phyloP scores from a whole-genome alignment of 2,113 vertebrate genomes.

The Toxotes chatareus region DNA sequence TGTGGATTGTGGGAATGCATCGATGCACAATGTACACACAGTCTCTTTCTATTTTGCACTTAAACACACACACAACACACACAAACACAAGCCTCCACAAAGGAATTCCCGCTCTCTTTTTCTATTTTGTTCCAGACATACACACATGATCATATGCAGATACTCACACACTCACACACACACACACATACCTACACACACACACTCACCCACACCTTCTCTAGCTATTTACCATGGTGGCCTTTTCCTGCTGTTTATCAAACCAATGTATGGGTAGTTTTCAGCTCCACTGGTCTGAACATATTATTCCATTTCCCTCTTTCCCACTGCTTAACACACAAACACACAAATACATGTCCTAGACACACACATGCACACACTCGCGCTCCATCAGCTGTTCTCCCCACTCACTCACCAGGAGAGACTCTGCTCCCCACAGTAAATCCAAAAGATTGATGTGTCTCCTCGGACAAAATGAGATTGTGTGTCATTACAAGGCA shows the following conservation, averaged over 20 bases:
- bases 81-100: conserved; percentile 33
- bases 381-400: conserved; percentile 30
- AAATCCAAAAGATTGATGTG: conserved; percentile 83
- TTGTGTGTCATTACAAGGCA: conserved; percentile 79
- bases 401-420: conserved; percentile 66
- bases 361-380: conserved; percentile 25
- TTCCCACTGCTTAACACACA: conserved; percentile 77
- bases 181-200: conserved; percentile 20
- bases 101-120: conserved; percentile 60
- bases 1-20: conserved; percentile 54
- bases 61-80: conserved; percentile 37
- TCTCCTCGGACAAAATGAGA: conserved; percentile 80
- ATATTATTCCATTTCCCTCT: conserved; percentile 83
- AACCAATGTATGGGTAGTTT: conserved; percentile 83
- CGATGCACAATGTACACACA: conserved; percentile 56
- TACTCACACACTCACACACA: not conserved
- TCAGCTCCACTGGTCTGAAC: conserved; percentile 82
- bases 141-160: conserved; percentile 48
- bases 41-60: conserved; percentile 56
- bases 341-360: conserved; percentile 65
- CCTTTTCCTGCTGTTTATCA: conserved; percentile 81
- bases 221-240: conserved; percentile 65
- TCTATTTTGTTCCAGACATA: conserved; percentile 37
- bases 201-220: conserved; percentile 23
- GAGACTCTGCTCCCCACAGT: conserved; percentile 69